phyloP scores from a whole-genome alignment of 2,888 invertebrate genomes.

The Brassicogethes aeneus region DNA sequence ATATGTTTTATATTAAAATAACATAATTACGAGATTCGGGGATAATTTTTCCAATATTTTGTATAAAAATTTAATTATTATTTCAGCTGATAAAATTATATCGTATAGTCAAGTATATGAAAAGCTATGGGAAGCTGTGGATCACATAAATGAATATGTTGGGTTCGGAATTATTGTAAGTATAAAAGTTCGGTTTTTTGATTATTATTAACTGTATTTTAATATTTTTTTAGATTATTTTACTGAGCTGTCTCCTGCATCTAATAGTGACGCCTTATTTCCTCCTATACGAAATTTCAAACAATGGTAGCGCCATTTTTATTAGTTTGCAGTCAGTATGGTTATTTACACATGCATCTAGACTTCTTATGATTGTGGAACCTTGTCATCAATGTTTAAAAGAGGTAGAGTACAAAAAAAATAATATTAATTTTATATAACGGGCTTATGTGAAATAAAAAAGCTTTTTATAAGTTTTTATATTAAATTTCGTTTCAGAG shows the following conservation, averaged over 20 bases:
- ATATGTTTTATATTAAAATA: too few species aligned
- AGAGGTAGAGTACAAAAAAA: too few species aligned
- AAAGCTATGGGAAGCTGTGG: constrained; percentile 17
- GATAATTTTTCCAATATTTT: constrained; percentile 3
- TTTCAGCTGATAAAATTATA: constrained; percentile 17
- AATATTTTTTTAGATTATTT: constrained; percentile 25
- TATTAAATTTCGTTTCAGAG: constrained; percentile 14
- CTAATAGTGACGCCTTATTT: constrained; percentile 49
- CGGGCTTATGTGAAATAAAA: too few species aligned
- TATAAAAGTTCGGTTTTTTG: background rate
- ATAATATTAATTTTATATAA: too few species aligned
- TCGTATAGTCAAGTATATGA: constrained; percentile 15
- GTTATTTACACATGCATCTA: constrained; percentile 42
- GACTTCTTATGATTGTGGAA: constrained; percentile 46
- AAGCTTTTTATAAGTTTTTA: too few species aligned
- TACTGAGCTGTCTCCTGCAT: constrained; percentile 46
- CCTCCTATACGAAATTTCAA: constrained; percentile 41
- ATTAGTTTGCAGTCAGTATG: constrained; percentile 43
- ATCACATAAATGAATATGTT: constrained; percentile 14
- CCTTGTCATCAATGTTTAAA: constrained; percentile 43
- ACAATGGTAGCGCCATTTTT: constrained; percentile 36
- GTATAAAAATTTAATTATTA: constrained; percentile 3
- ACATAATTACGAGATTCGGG: background rate
- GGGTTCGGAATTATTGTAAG: background rate
- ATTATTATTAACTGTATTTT: too few species aligned